phyloP scores from a whole-genome alignment of 2,888 invertebrate species.

The Heterodera filipjevi region DNA sequence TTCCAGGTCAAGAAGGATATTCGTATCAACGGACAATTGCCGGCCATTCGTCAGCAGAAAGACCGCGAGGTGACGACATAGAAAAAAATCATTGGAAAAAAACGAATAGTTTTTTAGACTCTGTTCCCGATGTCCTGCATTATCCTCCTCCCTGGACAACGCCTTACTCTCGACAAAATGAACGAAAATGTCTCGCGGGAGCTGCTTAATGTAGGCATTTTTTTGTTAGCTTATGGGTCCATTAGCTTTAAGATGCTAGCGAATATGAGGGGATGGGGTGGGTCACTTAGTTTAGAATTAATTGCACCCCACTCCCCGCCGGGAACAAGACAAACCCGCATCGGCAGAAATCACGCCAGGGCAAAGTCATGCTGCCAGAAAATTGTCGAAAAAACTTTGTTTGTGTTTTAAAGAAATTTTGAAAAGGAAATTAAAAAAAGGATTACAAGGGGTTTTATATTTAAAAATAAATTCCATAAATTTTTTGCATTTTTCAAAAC shows the following conservation, averaged over 20 bases:
- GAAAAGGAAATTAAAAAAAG: too few relatives aligned
- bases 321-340: too few relatives aligned
- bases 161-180: conserved; percentile 42
- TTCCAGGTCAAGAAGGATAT: conserved; percentile 20
- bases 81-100: not conserved
- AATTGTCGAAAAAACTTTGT: too few relatives aligned
- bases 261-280: too few relatives aligned
- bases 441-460: too few relatives aligned
- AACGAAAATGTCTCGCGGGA: conserved; percentile 22
- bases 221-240: not conserved
- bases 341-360: too few relatives aligned
- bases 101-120: not conserved
- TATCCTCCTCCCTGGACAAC: conserved; percentile 32
- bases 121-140: conserved; percentile 18
- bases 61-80: not conserved
- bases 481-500: conserved; percentile 41
- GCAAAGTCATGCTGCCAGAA: too few relatives aligned
- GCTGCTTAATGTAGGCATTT: conserved; percentile 31
- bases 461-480: too few relatives aligned
- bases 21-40: conserved; percentile 13
- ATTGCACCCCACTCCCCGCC: too few relatives aligned
- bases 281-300: too few relatives aligned
- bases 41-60: conserved; percentile 22
- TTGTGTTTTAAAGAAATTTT: too few relatives aligned
- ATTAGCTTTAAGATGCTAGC: too few relatives aligned